These are phyloP conservation scores for Ptychoptera contaminata DNA, from an alignment of 2,888 invertebrate species.

Conservation along the genomic window DNA sequence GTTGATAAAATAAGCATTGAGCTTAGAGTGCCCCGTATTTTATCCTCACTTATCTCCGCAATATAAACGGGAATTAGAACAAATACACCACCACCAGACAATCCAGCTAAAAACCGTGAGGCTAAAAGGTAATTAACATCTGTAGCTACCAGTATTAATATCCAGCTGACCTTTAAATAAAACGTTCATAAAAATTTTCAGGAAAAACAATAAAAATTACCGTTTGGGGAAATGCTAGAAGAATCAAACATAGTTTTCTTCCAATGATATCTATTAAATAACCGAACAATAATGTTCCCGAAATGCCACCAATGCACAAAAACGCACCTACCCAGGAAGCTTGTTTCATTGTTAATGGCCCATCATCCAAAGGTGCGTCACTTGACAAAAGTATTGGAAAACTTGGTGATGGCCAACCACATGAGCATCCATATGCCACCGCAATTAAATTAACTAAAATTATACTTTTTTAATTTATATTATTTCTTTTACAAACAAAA, in stretches of 20 bases:
- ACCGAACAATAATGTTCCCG: slow-evolving; percentile 7
- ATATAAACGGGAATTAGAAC: slow-evolving; percentile 22
- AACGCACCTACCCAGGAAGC: slow-evolving; percentile 6
- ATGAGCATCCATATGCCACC: slow-evolving; percentile 3
- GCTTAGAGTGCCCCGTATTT: slow-evolving; percentile 25
- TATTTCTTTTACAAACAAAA: background rate
- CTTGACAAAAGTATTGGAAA: slow-evolving; percentile 5
- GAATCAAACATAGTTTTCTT: slow-evolving; percentile 3
- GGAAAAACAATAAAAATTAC: background rate
- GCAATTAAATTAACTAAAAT: background rate
- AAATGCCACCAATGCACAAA: slow-evolving; percentile 6
- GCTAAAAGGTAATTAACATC: slow-evolving; percentile 17
- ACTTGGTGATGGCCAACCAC: slow-evolving; percentile 7
- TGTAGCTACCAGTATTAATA: slow-evolving; percentile 19
- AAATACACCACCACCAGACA: slow-evolving; percentile 21
- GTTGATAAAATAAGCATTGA: slow-evolving; percentile 22
- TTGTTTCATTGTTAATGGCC: slow-evolving; percentile 3
- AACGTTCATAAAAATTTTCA: too few relatives aligned
- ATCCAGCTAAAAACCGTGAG: slow-evolving; percentile 20
- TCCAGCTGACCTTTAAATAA: slow-evolving; percentile 20
- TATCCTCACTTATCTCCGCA: slow-evolving; percentile 23
- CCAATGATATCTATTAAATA: slow-evolving; percentile 5
- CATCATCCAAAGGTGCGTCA: slow-evolving; percentile 4
- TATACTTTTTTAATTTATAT: background rate
- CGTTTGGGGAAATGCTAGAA: slow-evolving; percentile 1